These are phyloP conservation scores for Globia sparganii DNA, from an alignment of 2,888 invertebrate species.

Conservation along the genomic window DNA sequence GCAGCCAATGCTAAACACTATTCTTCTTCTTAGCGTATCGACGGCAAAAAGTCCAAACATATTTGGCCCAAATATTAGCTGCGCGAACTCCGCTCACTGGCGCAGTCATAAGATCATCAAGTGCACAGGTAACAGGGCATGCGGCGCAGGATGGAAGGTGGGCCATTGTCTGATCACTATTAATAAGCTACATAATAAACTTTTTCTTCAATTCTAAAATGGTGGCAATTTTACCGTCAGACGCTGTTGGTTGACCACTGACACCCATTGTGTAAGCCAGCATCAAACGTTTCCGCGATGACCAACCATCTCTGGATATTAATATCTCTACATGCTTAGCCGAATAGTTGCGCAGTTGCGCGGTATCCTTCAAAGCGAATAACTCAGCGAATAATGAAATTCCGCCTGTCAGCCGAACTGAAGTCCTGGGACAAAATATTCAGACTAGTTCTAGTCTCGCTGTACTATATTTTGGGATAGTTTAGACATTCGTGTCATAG, in stretches of 20 bases:
- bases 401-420: conserved; percentile 47
- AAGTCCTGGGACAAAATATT: conserved; percentile 39
- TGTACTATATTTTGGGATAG: conserved; percentile 34
- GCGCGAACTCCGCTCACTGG: background rate
- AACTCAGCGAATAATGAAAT: conserved; percentile 61
- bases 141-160: too few species aligned
- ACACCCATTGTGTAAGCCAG: background rate
- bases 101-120: background rate
- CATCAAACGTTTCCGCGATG: background rate
- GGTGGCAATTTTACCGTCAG: background rate
- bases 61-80: background rate
- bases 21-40: background rate
- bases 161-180: background rate
- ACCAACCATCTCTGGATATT: conserved; percentile 20
- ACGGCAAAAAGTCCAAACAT: background rate
- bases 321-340: conserved; percentile 33
- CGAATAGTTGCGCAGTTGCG: conserved; percentile 45
- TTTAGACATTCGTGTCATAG: conserved; percentile 13
- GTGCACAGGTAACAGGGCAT: background rate
- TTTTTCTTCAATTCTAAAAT: background rate
- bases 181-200: background rate
- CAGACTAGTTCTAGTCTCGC: conserved; percentile 17
- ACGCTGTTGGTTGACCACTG: background rate
- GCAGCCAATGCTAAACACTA: background rate
- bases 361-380: conserved; percentile 49